These are phyloP conservation scores for Thymelicus acteon DNA, from an alignment of 2,888 invertebrate genomes.

Conservation along the genomic window DNA sequence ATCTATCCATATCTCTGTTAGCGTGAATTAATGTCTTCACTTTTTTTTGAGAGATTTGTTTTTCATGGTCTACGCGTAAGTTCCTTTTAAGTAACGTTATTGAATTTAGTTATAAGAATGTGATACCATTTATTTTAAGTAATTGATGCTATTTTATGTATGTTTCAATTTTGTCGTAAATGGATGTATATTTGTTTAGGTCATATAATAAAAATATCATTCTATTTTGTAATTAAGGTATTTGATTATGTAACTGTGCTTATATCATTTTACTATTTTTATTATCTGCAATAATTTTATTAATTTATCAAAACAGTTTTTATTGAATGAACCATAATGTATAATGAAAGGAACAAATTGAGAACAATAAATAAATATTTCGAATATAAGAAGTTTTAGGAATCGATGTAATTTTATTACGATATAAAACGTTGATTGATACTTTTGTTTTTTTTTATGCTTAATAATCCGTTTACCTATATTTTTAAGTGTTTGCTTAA, in stretches of 20 bases:
- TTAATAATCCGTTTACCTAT: background rate
- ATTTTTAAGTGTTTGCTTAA: background rate
- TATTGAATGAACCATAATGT: slow-evolving; percentile 40
- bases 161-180: slow-evolving; percentile 56
- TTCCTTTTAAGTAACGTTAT: slow-evolving; percentile 78
- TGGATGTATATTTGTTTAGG: slow-evolving; percentile 69
- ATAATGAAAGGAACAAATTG: slow-evolving; percentile 62
- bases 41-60: slow-evolving; percentile 62
- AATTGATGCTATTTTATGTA: slow-evolving; percentile 66
- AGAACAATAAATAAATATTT: slow-evolving; percentile 69
- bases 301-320: slow-evolving; percentile 39
- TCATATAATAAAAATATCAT: slow-evolving; percentile 65
- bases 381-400: slow-evolving; percentile 66
- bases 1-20: slow-evolving; percentile 50
- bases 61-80: slow-evolving; percentile 77
- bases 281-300: slow-evolving; percentile 46
- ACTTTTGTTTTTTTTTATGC: slow-evolving; percentile 49
- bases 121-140: slow-evolving; percentile 82
- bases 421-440: slow-evolving; percentile 75
- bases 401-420: slow-evolving; percentile 60
- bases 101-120: slow-evolving; percentile 77
- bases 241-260: slow-evolving; percentile 55
- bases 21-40: slow-evolving; percentile 66
- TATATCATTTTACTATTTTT: slow-evolving; percentile 46
- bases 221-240: slow-evolving; percentile 59